Percentiles rank a stretch among this genome's conserved stretches.
Evolutionary conservation across 2,888 invertebrate species (phyloP).

Genomic region (Phlogophora meticulosa): DNA sequence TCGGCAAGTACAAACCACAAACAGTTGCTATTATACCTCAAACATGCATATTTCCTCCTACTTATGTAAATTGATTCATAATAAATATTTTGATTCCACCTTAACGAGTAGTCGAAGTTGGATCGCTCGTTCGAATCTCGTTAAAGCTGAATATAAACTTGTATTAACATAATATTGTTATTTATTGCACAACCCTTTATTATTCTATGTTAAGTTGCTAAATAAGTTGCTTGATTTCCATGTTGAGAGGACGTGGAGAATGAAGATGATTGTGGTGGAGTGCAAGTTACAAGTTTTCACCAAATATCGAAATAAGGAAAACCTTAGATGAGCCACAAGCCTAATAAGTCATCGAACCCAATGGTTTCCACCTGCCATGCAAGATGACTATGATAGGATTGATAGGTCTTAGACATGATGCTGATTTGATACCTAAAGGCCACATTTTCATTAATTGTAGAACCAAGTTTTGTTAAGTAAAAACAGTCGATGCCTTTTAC

Average conservation of each 20-base stretch:
- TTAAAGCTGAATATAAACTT: constrained; percentile 83
- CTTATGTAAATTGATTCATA: constrained; percentile 89
- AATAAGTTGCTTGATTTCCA: constrained; percentile 65
- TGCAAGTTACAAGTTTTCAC: constrained; percentile 24
- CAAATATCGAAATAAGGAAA: no score
- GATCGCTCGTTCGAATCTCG: constrained; percentile 83
- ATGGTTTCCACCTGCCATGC: no score
- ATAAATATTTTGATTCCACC: constrained; percentile 88
- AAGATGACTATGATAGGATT: no score
- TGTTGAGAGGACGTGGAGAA: constrained; percentile 32
- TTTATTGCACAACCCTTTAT: constrained; percentile 80
- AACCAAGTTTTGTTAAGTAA: no score
- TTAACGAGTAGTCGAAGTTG: constrained; percentile 86
- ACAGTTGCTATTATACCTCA: constrained; percentile 64
- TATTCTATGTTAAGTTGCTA: constrained; percentile 72
- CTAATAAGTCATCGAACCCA: no score
- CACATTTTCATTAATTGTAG: no score
- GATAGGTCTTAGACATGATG: no score
- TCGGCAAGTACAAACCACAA: constrained; percentile 62
- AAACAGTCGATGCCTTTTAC: background rate
- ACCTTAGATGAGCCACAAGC: background rate
- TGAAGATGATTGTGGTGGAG: constrained; percentile 7
- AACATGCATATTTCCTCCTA: constrained; percentile 82
- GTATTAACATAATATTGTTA: constrained; percentile 87
- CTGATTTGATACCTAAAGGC: no score